phyloP scores from a whole-genome alignment of 2,113 vertebrate genomes.

The Platichthys flesus region DNA sequence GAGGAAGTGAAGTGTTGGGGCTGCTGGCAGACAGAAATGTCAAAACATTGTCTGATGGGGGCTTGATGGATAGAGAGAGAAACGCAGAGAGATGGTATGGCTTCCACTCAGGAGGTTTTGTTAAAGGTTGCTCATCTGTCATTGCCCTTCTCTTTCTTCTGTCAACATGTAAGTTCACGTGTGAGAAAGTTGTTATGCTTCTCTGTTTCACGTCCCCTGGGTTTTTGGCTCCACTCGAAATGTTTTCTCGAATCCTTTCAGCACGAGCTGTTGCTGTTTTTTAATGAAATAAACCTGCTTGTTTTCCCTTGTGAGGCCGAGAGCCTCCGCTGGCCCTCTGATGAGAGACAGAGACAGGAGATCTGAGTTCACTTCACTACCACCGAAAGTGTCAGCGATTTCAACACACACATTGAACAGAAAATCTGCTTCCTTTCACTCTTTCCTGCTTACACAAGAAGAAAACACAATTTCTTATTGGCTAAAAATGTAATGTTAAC shows the following conservation, averaged over 20 bases:
- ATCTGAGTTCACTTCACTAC: slow-evolving; percentile 17
- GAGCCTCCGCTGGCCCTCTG: neutral
- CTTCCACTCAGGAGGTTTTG: neutral
- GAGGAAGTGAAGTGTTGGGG: slow-evolving; percentile 31
- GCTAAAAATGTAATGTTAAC: too few relatives aligned
- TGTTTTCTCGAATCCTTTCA: neutral
- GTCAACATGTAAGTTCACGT: neutral
- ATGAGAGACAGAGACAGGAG: neutral
- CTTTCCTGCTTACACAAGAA: too few relatives aligned
- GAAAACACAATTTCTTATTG: too few relatives aligned
- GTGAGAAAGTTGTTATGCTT: slow-evolving; percentile 10
- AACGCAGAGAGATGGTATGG: slow-evolving; percentile 1
- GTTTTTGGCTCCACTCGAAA: slow-evolving; percentile 3
- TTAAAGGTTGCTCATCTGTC: slow-evolving; percentile 9
- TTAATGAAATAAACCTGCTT: slow-evolving; percentile 18
- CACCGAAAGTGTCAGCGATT: neutral
- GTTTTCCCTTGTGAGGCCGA: neutral
- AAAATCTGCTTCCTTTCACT: too few relatives aligned
- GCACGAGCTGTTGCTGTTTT: slow-evolving; percentile 8
- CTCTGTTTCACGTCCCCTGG: slow-evolving; percentile 4
- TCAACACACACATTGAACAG: neutral
- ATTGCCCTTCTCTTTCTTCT: neutral
- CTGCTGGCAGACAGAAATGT: slow-evolving; percentile 37
- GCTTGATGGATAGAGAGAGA: slow-evolving; percentile 36
- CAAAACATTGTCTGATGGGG: slow-evolving; percentile 42